Conservation (phyloP, 2,113 vertebrate species). For the Ictalurus punctatus region DNA sequence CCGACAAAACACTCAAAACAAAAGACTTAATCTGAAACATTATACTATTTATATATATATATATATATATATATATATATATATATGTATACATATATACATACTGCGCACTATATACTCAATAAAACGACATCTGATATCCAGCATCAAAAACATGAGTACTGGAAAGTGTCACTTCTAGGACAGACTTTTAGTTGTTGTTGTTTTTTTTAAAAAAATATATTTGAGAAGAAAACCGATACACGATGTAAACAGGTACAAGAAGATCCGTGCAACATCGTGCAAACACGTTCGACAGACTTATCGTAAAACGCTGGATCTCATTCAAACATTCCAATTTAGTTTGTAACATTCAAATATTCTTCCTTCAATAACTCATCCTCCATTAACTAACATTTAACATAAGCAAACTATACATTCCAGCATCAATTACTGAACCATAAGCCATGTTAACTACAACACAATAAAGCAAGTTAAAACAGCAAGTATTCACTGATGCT, state of each 20-base stretch:
- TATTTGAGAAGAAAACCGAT: not conserved
- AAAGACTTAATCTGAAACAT: no score
- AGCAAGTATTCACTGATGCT: not conserved
- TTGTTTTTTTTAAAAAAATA: no score
- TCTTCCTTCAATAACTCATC: not conserved
- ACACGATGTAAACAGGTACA: not conserved
- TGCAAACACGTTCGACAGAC: not conserved
- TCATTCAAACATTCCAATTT: not conserved
- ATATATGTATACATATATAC: not conserved
- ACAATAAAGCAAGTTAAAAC: not conserved
- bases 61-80: no score
- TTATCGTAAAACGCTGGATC: no score
- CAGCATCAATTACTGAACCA: not conserved
- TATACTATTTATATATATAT: not conserved
- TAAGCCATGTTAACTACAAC: not conserved
- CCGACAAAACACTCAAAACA: not conserved
- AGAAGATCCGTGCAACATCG: not conserved
- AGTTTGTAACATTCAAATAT: not conserved
- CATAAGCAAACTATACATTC: not conserved
- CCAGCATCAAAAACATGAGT: not conserved
- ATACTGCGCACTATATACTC: not conserved
- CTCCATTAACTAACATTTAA: not conserved
- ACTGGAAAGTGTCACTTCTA: not conserved
- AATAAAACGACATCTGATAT: not conserved
- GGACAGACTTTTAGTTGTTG: not conserved